phyloP scores from a whole-genome alignment of 2,113 vertebrate species.

The Chinchilla lanigera region DNA sequence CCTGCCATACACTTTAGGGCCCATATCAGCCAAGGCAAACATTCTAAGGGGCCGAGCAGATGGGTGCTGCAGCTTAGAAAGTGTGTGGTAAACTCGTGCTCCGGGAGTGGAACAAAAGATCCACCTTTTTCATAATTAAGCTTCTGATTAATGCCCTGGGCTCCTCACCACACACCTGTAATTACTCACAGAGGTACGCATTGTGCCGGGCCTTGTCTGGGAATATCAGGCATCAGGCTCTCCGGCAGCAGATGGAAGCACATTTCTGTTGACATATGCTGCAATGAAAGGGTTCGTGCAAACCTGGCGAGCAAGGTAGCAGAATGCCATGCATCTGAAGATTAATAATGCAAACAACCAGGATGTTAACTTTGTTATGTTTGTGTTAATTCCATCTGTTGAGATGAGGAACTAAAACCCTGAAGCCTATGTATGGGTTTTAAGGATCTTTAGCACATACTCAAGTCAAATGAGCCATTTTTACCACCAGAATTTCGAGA shows the following conservation, averaged over 20 bases:
- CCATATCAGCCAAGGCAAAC: conserved; percentile 89
- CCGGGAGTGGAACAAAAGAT: conserved; percentile 89
- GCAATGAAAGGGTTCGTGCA: conserved; percentile 84
- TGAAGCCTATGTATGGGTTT: not conserved
- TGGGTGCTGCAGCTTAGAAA: conserved; percentile 89
- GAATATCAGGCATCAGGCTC: conserved; percentile 83
- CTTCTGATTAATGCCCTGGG: conserved; percentile 85
- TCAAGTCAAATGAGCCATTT: conserved; percentile 62
- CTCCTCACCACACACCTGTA: conserved; percentile 90
- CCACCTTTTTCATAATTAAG: conserved; percentile 89
- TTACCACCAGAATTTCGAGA: conserved; percentile 61
- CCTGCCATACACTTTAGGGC: conserved; percentile 87
- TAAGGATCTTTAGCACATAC: conserved; percentile 38
- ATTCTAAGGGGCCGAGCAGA: conserved; percentile 89
- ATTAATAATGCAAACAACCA: conserved; percentile 85
- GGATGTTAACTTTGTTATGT: conserved; percentile 77
- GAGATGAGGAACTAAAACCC: conserved; percentile 61
- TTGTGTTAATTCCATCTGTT: conserved; percentile 84
- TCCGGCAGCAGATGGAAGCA: conserved; percentile 90
- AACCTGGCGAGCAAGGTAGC: conserved; percentile 85
- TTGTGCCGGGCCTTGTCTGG: conserved; percentile 78
- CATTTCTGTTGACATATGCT: conserved; percentile 89
- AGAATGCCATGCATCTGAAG: conserved; percentile 80
- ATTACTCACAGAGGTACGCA: conserved; percentile 88
- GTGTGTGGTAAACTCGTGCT: conserved; percentile 81